Evolutionary conservation across 1,140 invertebrate genomes (phyloP), one percentile per base, ranked within the genome.

Genomic region (Phortica variegata): DNA sequence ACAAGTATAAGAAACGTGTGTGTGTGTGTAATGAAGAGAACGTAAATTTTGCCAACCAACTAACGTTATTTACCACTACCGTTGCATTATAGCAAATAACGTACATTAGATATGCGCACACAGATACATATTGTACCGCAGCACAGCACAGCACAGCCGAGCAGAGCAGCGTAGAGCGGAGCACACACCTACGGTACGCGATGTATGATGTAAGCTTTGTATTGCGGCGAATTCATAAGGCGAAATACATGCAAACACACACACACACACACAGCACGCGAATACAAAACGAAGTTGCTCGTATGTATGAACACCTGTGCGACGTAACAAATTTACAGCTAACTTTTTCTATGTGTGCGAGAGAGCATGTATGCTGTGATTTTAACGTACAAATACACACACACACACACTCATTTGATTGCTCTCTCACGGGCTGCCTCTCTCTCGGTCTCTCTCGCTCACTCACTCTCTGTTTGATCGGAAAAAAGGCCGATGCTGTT

Each of bases 311-410:
- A 34, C 33, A 34, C 33, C 33, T 34, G 33, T 34, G 49, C 60
- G 54, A 68, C 60, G 60, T 69, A 71, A 66, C 68, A 63, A 72
- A 72, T 72, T 72, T 72, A 72, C 68, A 72, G 68, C 68, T 72
- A 72, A 56, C 58, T 73, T 68, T 72, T 39, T 48, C 32, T 37
- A 47, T 54, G 68, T 71, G 50, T 71, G 61, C 46, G 61, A 32
- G 15, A 17, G 17, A 26, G 26, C 26, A 38, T n/a, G n/a, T n/a
- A n/a, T n/a, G n/a, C n/a, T n/a, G n/a, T n/a, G n/a, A n/a, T n/a
- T n/a, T n/a, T n/a, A n/a, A n/a, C n/a, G n/a, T n/a, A n/a, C n/a
- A n/a, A n/a, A n/a, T n/a, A n/a, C n/a, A n/a, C n/a, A n/a, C n/a
- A n/a, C n/a, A n/a, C n/a, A n/a, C n/a, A n/a, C n/a, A n/a, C n/a